Conservation (phyloP, 2,888 invertebrate species). For the Aelia acuminata region DNA sequence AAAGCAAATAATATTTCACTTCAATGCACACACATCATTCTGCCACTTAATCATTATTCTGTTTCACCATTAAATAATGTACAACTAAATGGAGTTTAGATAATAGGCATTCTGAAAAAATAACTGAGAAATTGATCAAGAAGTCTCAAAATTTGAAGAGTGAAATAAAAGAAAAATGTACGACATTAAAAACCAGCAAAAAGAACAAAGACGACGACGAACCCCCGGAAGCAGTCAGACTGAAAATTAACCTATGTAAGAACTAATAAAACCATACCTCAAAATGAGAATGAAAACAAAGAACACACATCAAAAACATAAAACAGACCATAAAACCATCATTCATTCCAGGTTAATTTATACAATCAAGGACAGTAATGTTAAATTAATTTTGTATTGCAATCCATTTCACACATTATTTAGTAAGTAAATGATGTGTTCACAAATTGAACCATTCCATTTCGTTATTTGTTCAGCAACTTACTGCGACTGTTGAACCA, state of each 20-base stretch:
- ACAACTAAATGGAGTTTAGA: neutral
- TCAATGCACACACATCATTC: neutral
- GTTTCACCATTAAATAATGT: neutral
- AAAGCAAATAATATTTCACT: neutral
- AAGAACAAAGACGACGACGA: neutral
- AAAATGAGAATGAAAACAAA: neutral
- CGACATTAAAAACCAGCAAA: neutral
- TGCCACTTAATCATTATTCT: neutral
- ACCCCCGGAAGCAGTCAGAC: neutral
- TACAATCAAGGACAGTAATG: neutral
- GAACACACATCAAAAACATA: neutral
- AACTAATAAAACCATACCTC: neutral
- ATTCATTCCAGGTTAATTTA: constrained; percentile 26
- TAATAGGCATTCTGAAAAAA: constrained; percentile 28
- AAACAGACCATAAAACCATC: neutral
- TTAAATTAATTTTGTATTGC: neutral
- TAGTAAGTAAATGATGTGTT: constrained; percentile 4
- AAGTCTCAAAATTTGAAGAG: neutral
- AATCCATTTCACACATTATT: constrained; percentile 30
- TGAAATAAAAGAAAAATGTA: neutral
- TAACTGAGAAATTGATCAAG: neutral
- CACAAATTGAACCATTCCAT: constrained; percentile 26
- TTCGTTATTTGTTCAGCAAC: constrained; percentile 69
- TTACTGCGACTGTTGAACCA: constrained; percentile 99
- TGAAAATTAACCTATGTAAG: neutral